Conservation (phyloP, 2,113 vertebrate genomes). For the Nicator chloris region DNA sequence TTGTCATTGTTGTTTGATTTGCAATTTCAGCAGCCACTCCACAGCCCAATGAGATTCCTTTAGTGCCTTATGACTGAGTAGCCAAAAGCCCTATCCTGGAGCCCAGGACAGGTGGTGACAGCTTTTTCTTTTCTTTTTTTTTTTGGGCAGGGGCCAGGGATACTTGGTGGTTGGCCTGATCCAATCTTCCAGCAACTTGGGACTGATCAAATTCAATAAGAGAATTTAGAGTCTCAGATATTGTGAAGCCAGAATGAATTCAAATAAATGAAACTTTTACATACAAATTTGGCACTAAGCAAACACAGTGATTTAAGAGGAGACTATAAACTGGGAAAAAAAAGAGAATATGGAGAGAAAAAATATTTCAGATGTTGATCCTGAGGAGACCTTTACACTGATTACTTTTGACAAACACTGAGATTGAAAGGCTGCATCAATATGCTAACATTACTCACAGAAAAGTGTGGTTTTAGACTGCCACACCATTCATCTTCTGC, state of each 20-base stretch:
- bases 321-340: background rate
- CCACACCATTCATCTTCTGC: background rate
- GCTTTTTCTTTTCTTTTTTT: background rate
- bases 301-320: background rate
- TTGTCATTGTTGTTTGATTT: background rate
- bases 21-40: background rate
- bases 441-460: conserved; percentile 17
- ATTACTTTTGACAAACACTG: background rate
- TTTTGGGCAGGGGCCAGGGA: too few relatives aligned
- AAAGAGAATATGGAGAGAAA: background rate
- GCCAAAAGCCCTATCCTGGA: background rate
- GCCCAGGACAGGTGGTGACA: background rate
- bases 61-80: background rate
- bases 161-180: background rate
- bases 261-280: background rate
- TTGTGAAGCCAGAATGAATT: background rate
- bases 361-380: background rate
- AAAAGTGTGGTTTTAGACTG: conserved; percentile 2
- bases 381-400: background rate
- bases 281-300: background rate
- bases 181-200: background rate
- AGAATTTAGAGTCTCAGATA: background rate
- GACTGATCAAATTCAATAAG: background rate
- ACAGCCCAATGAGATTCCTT: background rate
- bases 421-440: conserved; percentile 29